phyloP scores from a whole-genome alignment of 2,113 vertebrate genomes.

The Lucifuga dentata region DNA sequence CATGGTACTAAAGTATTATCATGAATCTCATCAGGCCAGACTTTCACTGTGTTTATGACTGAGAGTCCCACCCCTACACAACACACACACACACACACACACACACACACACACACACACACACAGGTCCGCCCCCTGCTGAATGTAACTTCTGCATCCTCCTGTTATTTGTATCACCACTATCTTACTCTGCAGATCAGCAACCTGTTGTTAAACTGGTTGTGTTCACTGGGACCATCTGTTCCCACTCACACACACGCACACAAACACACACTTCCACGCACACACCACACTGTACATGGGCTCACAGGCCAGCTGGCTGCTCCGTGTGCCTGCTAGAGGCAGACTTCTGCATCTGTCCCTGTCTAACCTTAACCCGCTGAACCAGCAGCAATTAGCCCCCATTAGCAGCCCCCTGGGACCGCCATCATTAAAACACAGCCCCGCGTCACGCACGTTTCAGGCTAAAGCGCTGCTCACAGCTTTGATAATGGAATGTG shows the following conservation, averaged over 20 bases:
- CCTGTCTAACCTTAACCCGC: slow-evolving; percentile 76
- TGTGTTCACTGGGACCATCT: slow-evolving; percentile 78
- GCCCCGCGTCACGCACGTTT: slow-evolving; percentile 48
- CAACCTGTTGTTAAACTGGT: slow-evolving; percentile 80
- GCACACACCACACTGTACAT: slow-evolving; percentile 6
- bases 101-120: not conserved
- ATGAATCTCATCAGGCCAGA: slow-evolving; percentile 29
- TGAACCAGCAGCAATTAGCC: slow-evolving; percentile 82
- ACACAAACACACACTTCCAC: slow-evolving; percentile 11
- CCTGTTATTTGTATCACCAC: slow-evolving; percentile 65
- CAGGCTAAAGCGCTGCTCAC: slow-evolving; percentile 49
- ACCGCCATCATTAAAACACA: slow-evolving; percentile 74
- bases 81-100: slow-evolving; percentile 34
- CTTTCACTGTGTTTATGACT: slow-evolving; percentile 44
- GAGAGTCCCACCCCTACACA: slow-evolving; percentile 9
- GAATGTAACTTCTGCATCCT: slow-evolving; percentile 56
- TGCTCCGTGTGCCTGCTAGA: slow-evolving; percentile 72
- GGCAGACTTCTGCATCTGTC: slow-evolving; percentile 81
- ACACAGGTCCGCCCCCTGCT: slow-evolving; percentile 39
- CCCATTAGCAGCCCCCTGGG: slow-evolving; percentile 79
- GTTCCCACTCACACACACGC: slow-evolving; percentile 71
- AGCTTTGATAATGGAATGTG: slow-evolving; percentile 54
- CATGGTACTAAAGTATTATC: slow-evolving; percentile 25
- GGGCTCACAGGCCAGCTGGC: slow-evolving; percentile 69
- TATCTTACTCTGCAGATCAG: slow-evolving; percentile 62